Conservation (phyloP, 2,797 vertebrate genomes). For the Cynodonichthys magdalenae region DNA sequence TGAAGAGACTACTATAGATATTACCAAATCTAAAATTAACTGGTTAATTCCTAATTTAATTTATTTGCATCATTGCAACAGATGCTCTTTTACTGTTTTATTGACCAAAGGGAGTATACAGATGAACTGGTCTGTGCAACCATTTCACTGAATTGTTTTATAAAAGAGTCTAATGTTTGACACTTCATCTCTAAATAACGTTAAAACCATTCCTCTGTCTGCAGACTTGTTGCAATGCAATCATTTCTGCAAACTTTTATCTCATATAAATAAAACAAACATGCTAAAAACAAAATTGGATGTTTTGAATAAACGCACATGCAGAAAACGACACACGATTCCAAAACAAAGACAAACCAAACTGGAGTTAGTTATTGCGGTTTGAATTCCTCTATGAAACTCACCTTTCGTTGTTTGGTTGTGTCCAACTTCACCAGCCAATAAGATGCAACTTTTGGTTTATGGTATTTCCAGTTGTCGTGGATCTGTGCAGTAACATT, state of each 20-base stretch:
- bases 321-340: not conserved
- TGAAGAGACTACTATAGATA: no score
- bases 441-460: conserved; percentile 96
- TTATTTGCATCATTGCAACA: not conserved
- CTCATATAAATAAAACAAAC: not conserved
- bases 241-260: not conserved
- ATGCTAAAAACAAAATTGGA: not conserved
- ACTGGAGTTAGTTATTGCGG: not conserved
- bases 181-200: no score
- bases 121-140: no score
- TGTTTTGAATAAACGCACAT: no score
- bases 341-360: not conserved
- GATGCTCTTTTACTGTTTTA: not conserved
- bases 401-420: conserved; percentile 94
- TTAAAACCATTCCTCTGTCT: not conserved
- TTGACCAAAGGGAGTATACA: no score
- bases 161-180: no score
- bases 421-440: conserved; percentile 98
- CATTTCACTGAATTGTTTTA: no score
- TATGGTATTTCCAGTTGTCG: conserved; percentile 98
- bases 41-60: not conserved
- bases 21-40: not conserved
- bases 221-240: not conserved
- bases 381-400: conserved; percentile 29
- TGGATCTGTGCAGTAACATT: conserved; percentile 84